A percentile compares a stretch with the other conserved stretches of the same genome.
Evolutionary conservation across 2,113 vertebrate genomes (phyloP).

Genomic region (human): GRCh38 chrX:36406501-36407000

Average conservation of each 20-base stretch:
- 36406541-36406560: background rate
- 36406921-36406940: background rate
- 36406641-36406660: slow-evolving; percentile 35
- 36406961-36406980: slow-evolving; percentile 36
- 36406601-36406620: slow-evolving; percentile 20
- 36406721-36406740: background rate
- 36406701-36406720: background rate
- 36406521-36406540: slow-evolving; percentile 39
- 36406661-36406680: slow-evolving; percentile 42
- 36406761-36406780: background rate
- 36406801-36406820: background rate
- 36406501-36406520: slow-evolving; percentile 24
- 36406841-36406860: background rate
- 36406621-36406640: slow-evolving; percentile 36
- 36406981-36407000: background rate
- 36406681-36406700: background rate
- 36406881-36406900: background rate
- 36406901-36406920: background rate
- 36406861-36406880: background rate
- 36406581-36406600: slow-evolving; percentile 43
- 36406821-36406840: background rate
- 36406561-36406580: background rate
- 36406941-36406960: background rate
- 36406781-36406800: background rate
- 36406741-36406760: background rate